Evolutionary conservation across 1,140 invertebrate species (phyloP).

Genomic region (Megalonaias nervosa): DNA sequence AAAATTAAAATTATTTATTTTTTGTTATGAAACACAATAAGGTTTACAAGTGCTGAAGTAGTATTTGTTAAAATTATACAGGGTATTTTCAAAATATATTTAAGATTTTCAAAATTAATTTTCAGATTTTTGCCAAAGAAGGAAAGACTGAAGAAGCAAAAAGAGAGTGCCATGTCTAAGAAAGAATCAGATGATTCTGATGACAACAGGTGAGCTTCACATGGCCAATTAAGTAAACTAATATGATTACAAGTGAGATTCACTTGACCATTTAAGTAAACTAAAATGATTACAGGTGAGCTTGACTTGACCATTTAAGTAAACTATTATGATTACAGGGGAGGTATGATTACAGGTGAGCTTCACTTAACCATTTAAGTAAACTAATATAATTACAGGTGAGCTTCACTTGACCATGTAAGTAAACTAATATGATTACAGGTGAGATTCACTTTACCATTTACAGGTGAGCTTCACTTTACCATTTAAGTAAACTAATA

Average conservation of each 20-base stretch:
- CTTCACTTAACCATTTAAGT: neutral
- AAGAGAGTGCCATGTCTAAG: constrained; percentile 25
- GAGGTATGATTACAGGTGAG: neutral
- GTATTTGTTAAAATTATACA: no score
- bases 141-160: constrained; percentile 26
- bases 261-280: neutral
- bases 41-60: no score
- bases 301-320: neutral
- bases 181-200: constrained; percentile 37
- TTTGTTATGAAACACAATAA: no score
- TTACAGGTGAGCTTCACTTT: neutral
- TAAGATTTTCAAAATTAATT: neutral
- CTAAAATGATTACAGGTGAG: neutral
- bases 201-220: constrained; percentile 32
- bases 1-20: no score
- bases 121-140: constrained; percentile 40
- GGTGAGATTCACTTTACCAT: neutral
- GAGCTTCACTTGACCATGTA: neutral
- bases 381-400: neutral
- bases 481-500: neutral
- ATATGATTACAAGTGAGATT: neutral
- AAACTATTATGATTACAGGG: neutral
- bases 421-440: neutral
- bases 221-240: neutral
- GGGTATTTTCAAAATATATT: no score